These are phyloP conservation scores for Aleadryas rufinucha DNA, from an alignment of 2,113 vertebrate species.

Conservation along the genomic window DNA sequence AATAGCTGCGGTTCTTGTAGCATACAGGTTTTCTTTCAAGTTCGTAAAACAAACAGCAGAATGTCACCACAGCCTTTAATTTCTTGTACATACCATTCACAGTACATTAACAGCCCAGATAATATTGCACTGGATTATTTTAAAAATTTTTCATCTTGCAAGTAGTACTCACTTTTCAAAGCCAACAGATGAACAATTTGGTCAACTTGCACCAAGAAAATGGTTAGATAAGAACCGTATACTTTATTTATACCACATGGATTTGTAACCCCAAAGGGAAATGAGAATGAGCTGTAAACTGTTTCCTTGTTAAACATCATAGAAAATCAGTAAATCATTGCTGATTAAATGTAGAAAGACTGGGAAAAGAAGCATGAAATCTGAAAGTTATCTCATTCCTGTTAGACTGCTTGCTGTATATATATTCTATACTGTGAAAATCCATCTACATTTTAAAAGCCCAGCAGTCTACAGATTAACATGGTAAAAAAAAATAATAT, in stretches of 20 bases:
- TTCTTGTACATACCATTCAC: conserved; percentile 59
- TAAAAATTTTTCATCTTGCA: neutral
- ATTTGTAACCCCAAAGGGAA: conserved; percentile 4
- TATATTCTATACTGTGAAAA: conserved; percentile 49
- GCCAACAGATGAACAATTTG: conserved; percentile 36
- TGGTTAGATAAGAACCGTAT: neutral
- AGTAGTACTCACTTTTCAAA: conserved; percentile 43
- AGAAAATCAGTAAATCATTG: conserved; percentile 60
- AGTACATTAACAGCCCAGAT: conserved; percentile 48
- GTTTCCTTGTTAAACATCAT: conserved; percentile 2
- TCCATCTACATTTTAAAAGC: conserved; percentile 55
- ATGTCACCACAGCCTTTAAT: conserved; percentile 62
- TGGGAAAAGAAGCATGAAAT: conserved; percentile 10
- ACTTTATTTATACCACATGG: neutral
- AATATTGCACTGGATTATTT: conserved; percentile 48
- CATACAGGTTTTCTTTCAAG: conserved; percentile 47
- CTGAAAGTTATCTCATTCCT: conserved; percentile 56
- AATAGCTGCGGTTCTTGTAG: conserved; percentile 7
- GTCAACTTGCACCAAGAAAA: conserved; percentile 56
- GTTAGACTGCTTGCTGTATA: conserved; percentile 46
- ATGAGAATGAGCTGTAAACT: conserved; percentile 35
- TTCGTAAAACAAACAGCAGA: conserved; percentile 61
- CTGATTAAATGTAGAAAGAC: conserved; percentile 74
- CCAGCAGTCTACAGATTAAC: conserved; percentile 60
- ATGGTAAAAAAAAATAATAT: conserved; percentile 43